phyloP scores from a whole-genome alignment of 35 echinoderm and acorn worm genomes.

The Strongylocentrotus purpuratus region DNA sequence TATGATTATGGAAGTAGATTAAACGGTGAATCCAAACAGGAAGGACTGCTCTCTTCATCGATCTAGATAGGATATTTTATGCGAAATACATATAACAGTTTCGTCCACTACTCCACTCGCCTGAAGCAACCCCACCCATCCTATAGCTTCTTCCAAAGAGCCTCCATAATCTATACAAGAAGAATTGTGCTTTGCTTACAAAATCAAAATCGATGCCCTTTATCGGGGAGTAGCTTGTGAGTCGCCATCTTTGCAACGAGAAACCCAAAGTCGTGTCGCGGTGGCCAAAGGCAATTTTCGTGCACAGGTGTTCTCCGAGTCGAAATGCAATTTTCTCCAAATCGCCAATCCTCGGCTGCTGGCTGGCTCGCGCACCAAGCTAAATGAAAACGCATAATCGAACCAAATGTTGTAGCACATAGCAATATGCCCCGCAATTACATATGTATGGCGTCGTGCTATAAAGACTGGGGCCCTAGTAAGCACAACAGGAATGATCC shows the following conservation, averaged over 20 bases:
- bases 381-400: conserved; percentile 38
- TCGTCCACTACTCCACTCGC: not conserved
- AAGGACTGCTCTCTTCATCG: too few relatives aligned
- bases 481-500: not conserved
- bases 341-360: not conserved
- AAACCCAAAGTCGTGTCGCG: not conserved
- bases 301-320: conserved; percentile 37
- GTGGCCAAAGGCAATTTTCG: conserved; percentile 34
- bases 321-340: conserved; percentile 41
- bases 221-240: not conserved
- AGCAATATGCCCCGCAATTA: conserved; percentile 8
- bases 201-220: too few relatives aligned
- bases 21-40: too few relatives aligned
- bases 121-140: not conserved
- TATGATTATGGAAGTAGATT: too few relatives aligned
- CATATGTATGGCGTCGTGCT: not conserved
- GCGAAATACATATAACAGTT: too few relatives aligned
- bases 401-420: conserved; percentile 46
- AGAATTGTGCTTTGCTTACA: too few relatives aligned
- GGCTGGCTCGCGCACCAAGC: not conserved
- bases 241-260: not conserved
- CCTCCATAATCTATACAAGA: not conserved
- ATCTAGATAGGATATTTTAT: too few relatives aligned
- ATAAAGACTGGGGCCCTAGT: not conserved
- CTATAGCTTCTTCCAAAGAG: not conserved